Evolutionary conservation across 2,113 vertebrate species (phyloP).

Genomic region (Mesitornis unicolor): DNA sequence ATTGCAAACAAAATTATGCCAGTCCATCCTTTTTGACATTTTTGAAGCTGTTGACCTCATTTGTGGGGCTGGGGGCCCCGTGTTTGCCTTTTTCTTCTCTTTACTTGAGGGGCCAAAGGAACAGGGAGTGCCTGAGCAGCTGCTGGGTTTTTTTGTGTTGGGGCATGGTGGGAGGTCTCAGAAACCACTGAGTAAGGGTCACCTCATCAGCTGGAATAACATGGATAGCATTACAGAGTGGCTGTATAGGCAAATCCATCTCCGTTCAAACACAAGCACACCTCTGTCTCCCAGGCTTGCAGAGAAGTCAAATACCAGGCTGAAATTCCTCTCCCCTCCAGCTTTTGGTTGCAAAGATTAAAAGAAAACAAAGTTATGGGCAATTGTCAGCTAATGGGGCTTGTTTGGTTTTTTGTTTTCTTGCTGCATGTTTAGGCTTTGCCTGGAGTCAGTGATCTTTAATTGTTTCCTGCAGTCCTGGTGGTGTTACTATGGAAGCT

Average conservation of each 20-base stretch:
- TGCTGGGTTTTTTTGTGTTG: background rate
- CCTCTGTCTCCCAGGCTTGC: background rate
- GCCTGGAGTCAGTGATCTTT: background rate
- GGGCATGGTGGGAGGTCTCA: conserved; percentile 21
- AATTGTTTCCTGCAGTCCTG: background rate
- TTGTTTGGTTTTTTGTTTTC: background rate
- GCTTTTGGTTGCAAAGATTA: background rate
- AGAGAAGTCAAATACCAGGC: background rate
- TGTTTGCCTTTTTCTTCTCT: conserved; percentile 4
- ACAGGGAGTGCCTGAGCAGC: background rate
- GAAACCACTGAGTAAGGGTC: conserved; percentile 1
- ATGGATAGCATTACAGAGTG: conserved; percentile 34
- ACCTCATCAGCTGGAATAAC: conserved; percentile 56
- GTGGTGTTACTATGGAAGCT: background rate
- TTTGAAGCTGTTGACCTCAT: background rate
- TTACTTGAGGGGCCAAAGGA: background rate
- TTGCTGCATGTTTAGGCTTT: background rate
- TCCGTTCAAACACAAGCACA: background rate
- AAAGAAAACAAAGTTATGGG: background rate
- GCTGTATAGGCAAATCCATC: background rate
- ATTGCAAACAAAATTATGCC: background rate
- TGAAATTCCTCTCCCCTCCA: background rate
- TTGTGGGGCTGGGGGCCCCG: background rate
- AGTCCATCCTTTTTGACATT: background rate
- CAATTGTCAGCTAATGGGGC: background rate